A percentile compares a stretch with the other conserved stretches of the same genome.
These are phyloP conservation scores for Ptycholaimellus sp. DNA, from an alignment of 2,888 invertebrate genomes.

Conservation along the genomic window DNA sequence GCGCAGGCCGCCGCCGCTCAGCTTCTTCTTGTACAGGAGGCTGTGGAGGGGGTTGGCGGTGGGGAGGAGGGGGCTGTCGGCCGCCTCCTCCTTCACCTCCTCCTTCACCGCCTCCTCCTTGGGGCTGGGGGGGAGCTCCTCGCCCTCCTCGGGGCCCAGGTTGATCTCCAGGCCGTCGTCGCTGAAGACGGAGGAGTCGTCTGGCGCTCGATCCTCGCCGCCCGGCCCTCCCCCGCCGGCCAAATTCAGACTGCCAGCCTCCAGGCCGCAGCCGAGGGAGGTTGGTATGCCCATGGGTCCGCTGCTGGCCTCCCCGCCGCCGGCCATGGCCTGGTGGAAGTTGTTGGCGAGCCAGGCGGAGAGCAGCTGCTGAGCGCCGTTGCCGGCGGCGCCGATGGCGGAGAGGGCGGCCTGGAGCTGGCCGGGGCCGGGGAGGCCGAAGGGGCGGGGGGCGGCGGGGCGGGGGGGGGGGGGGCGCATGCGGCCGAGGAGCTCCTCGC, in stretches of 20 bases:
- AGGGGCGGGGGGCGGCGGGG: conserved; percentile 5
- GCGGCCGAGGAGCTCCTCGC: not conserved
- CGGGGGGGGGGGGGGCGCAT: not conserved
- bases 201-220: too few species aligned
- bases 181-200: too few species aligned
- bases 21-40: conserved; percentile 8
- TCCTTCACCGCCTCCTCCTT: not conserved
- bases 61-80: conserved; percentile 5
- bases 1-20: conserved; percentile 1
- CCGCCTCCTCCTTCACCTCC: not conserved
- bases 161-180: conserved; percentile 5
- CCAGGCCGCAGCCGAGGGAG: too few species aligned
- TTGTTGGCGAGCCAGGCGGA: conserved; percentile 15
- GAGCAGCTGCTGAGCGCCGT: conserved; percentile 10
- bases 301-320: too few species aligned
- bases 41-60: conserved; percentile 7
- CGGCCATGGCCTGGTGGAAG: too few species aligned
- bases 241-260: too few species aligned
- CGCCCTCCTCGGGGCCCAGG: not conserved
- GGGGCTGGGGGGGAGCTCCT: not conserved
- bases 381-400: conserved; percentile 6
- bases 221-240: too few species aligned
- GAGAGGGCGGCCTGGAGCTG: conserved; percentile 5
- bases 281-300: too few species aligned
- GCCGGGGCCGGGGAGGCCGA: not conserved